phyloP scores from a whole-genome alignment of 2,113 vertebrate species.

The Xiphophorus hellerii region DNA sequence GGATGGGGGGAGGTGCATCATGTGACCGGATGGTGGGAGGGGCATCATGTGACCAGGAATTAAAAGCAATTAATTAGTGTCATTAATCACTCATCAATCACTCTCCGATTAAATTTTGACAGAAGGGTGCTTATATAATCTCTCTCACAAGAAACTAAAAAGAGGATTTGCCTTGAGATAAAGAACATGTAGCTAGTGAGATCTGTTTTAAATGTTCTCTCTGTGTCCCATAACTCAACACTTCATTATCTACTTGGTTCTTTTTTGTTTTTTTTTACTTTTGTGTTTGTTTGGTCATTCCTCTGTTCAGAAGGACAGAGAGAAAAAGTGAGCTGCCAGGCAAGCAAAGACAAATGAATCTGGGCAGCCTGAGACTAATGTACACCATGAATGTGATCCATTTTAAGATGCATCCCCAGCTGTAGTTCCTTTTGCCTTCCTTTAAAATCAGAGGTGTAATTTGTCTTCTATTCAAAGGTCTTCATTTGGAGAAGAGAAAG shows the following conservation, averaged over 20 bases:
- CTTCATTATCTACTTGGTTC: constrained; percentile 71
- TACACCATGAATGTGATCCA: constrained; percentile 33
- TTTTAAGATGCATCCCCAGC: constrained; percentile 22
- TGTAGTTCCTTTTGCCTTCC: constrained; percentile 8
- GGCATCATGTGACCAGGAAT: too few species aligned
- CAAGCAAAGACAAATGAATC: constrained; percentile 43
- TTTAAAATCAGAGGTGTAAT: constrained; percentile 13
- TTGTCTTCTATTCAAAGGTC: constrained; percentile 1
- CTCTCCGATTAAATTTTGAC: too few species aligned
- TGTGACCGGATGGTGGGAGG: too few species aligned
- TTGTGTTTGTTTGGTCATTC: constrained; percentile 56
- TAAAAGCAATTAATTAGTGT: too few species aligned
- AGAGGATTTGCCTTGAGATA: constrained; percentile 44
- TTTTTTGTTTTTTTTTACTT: constrained; percentile 10
- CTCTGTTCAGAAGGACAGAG: constrained; percentile 43
- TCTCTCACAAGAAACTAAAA: neutral
- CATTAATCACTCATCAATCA: too few species aligned
- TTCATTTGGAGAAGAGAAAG: neutral
- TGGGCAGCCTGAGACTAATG: constrained; percentile 39
- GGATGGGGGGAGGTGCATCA: too few species aligned
- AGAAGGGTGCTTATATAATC: too few species aligned
- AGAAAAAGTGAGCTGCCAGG: constrained; percentile 51
- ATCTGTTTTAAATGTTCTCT: constrained; percentile 52
- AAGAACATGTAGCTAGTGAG: constrained; percentile 49
- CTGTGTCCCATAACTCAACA: constrained; percentile 76